These are phyloP conservation scores for Machimus rusticus DNA, from an alignment of 2,888 invertebrate species.

Conservation along the genomic window DNA sequence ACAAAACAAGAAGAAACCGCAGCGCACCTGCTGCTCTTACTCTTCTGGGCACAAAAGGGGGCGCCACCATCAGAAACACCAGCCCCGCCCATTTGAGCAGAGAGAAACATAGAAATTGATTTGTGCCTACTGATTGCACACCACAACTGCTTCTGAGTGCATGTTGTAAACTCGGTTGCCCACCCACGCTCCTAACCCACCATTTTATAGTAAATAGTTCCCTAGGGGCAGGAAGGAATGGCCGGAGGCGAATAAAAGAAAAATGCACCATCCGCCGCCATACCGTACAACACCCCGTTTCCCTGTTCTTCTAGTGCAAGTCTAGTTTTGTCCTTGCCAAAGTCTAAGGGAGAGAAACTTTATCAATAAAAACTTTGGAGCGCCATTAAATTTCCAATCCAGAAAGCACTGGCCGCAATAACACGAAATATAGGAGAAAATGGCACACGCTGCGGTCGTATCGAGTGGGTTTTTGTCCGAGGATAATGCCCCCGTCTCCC, in stretches of 20 bases:
- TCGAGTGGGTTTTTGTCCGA: not conserved
- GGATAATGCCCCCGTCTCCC: not conserved
- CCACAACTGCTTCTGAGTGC: not conserved
- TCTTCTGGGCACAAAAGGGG: not conserved
- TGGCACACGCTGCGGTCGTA: not conserved
- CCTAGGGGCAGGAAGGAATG: not conserved
- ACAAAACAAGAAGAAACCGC: not conserved
- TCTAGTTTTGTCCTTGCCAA: not conserved
- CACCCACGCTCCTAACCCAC: not conserved
- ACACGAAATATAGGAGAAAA: not conserved
- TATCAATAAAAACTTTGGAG: slow-evolving; percentile 21
- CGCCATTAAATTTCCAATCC: slow-evolving; percentile 20
- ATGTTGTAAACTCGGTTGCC: not conserved
- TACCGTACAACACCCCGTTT: not conserved
- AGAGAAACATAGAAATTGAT: slow-evolving; percentile 9
- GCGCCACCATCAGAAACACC: not conserved
- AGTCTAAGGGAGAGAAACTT: slow-evolving; percentile 15
- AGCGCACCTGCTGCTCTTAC: not conserved
- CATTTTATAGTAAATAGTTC: not conserved
- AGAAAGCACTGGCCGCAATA: not conserved
- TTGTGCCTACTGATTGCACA: slow-evolving; percentile 16
- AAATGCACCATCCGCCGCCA: not conserved
- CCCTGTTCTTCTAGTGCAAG: not conserved
- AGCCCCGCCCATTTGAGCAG: not conserved
- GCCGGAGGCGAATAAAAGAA: not conserved